phyloP scores from a whole-genome alignment of 2,113 vertebrate genomes.

The Phycodurus eques region DNA sequence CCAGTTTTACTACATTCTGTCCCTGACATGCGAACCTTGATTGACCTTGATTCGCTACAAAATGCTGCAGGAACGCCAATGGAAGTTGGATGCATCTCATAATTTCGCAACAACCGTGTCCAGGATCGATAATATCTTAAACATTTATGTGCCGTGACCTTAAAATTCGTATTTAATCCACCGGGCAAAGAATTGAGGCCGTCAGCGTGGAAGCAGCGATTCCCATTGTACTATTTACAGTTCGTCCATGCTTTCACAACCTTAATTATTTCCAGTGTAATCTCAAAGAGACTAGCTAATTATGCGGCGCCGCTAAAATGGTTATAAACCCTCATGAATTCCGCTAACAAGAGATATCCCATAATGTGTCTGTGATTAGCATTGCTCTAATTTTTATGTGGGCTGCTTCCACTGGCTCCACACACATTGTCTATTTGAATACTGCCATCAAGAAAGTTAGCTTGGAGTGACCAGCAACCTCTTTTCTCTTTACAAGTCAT shows the following conservation, averaged over 20 bases:
- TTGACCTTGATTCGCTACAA: neutral
- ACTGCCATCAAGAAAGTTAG: conserved; percentile 9
- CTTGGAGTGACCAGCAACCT: neutral
- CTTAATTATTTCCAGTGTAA: conserved; percentile 9
- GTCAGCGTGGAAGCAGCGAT: neutral
- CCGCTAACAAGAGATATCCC: conserved; percentile 16
- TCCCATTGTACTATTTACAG: conserved; percentile 1
- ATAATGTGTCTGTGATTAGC: conserved; percentile 32
- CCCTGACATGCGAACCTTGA: neutral
- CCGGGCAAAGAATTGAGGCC: neutral
- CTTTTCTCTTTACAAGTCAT: neutral
- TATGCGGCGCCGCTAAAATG: conserved; percentile 10
- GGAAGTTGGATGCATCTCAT: neutral
- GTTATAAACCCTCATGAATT: conserved; percentile 12
- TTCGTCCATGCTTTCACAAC: neutral
- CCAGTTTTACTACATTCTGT: neutral
- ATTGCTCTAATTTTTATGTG: conserved; percentile 17
- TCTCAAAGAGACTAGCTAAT: neutral
- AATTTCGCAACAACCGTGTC: neutral
- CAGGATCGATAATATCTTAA: neutral
- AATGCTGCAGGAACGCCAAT: neutral
- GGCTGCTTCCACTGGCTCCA: neutral
- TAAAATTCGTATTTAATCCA: neutral
- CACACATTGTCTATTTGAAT: conserved; percentile 17
- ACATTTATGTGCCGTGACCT: neutral